phyloP scores from a whole-genome alignment of 2,113 vertebrate species.

The Oxyruncus cristatus region DNA sequence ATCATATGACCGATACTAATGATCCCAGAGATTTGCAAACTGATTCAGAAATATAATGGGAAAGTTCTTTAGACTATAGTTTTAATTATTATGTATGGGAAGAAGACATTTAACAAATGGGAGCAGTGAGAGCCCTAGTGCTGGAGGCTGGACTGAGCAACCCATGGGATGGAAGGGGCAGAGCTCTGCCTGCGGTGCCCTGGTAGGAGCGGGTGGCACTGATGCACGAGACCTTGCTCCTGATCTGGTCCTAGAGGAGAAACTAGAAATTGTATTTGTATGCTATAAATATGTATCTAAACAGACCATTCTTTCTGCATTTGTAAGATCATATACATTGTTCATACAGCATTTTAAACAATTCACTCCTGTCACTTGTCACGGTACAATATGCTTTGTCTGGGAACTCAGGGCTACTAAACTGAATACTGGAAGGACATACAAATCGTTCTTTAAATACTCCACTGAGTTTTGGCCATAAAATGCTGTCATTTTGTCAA shows the following conservation, averaged over 20 bases:
- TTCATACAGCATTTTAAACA: background rate
- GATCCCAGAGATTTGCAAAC: background rate
- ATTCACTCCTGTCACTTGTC: background rate
- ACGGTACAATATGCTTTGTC: background rate
- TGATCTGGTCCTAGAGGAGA: background rate
- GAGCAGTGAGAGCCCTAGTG: background rate
- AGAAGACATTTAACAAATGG: background rate
- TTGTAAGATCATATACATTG: background rate
- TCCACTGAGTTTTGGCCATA: too few relatives aligned
- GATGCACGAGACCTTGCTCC: background rate
- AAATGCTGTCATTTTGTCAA: background rate
- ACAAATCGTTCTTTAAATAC: background rate
- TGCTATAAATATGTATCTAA: background rate
- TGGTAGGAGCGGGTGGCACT: background rate
- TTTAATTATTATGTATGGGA: conserved; percentile 4
- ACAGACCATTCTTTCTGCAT: background rate
- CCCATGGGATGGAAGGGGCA: accelerated
- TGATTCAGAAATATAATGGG: background rate
- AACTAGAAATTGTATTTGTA: background rate
- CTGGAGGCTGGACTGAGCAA: accelerated
- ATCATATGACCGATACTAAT: background rate
- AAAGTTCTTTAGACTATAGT: background rate
- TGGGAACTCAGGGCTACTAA: background rate
- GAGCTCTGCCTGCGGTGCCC: accelerated
- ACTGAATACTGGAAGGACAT: background rate